A percentile compares a stretch with the other conserved stretches of the same genome.
Evolutionary conservation across 2,797 vertebrate species (phyloP).

Genomic region (Anguilla marmorata): DNA sequence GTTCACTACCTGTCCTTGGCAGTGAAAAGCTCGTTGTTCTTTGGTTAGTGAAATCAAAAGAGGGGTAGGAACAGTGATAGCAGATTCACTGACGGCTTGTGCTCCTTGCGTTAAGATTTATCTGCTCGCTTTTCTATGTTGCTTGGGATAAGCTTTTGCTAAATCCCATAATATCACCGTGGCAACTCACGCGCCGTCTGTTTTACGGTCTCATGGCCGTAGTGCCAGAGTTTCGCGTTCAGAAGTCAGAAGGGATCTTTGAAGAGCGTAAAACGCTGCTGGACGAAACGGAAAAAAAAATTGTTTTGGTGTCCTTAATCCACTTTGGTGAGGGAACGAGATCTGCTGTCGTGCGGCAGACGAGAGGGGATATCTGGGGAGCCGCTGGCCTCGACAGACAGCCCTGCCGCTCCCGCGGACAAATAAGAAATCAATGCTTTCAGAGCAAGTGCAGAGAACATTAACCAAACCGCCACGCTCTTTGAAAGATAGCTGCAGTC

Average conservation of each 20-base stretch:
- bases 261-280: background rate
- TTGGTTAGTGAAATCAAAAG: background rate
- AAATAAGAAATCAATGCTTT: conserved; percentile 42
- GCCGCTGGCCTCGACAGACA: conserved; percentile 1
- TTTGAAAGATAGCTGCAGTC: background rate
- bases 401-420: conserved; percentile 22
- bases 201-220: background rate
- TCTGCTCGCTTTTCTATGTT: background rate
- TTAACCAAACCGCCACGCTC: background rate
- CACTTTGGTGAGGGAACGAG: background rate
- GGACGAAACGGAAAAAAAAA: background rate
- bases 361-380: background rate
- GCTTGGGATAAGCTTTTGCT: background rate
- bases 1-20: too few relatives aligned
- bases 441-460: background rate
- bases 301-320: background rate
- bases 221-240: background rate
- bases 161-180: background rate
- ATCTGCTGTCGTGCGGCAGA: background rate
- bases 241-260: background rate
- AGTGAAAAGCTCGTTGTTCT: background rate
- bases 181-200: background rate
- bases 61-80: background rate
- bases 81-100: background rate
- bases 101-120: background rate